Evolutionary conservation across 2,888 invertebrate genomes (phyloP).

Genomic region (Pandemis heparana): DNA sequence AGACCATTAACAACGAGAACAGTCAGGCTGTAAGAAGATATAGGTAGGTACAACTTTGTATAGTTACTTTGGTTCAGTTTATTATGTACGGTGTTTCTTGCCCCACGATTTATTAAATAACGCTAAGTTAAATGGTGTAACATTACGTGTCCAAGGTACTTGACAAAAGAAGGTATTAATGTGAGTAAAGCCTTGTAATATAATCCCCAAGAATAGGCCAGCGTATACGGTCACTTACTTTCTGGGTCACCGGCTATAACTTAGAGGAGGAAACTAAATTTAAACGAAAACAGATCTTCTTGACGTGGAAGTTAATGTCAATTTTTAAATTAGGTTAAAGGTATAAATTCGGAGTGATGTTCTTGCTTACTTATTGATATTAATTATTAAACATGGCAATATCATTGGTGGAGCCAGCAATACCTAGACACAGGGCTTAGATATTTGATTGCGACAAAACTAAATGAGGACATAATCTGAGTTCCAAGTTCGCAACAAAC

Average conservation of each 20-base stretch:
- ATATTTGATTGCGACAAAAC: no score
- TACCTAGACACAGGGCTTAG: no score
- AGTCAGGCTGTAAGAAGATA: no score
- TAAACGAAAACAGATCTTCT: neutral
- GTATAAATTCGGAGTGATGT: neutral
- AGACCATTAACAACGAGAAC: neutral
- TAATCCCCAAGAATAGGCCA: constrained; percentile 55
- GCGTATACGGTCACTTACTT: constrained; percentile 63
- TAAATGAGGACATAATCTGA: no score
- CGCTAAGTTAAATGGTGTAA: constrained; percentile 28
- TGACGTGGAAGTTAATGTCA: neutral
- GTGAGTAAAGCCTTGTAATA: constrained; percentile 49
- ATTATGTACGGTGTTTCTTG: neutral
- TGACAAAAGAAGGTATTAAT: constrained; percentile 29
- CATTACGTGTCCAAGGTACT: constrained; percentile 15
- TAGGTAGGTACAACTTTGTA: no score
- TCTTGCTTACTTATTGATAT: no score
- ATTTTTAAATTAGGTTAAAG: neutral
- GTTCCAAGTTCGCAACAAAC: no score
- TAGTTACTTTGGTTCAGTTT: neutral
- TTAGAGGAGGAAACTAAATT: constrained; percentile 19
- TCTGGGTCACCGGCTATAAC: constrained; percentile 64
- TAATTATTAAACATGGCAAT: no score
- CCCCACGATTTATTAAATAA: neutral
- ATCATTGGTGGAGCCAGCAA: no score